Conservation (phyloP, 2,797 vertebrate species). For the Scleropages formosus region DNA sequence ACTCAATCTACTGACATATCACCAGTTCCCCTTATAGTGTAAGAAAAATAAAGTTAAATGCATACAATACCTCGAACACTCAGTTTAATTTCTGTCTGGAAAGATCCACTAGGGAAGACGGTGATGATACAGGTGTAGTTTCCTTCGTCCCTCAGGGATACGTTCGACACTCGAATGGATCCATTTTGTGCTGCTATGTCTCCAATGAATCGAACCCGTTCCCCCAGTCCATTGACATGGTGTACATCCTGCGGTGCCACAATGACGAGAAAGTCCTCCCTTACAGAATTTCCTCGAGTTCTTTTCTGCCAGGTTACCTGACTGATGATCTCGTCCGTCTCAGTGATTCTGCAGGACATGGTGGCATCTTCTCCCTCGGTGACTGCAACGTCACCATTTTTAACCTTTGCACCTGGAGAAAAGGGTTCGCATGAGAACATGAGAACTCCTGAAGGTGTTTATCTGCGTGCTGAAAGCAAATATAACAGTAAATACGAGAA, state of each 20-base stretch:
- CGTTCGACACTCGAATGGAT: slow-evolving; percentile 38
- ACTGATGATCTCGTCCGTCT: fast-evolving
- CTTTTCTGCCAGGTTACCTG: slow-evolving; percentile 55
- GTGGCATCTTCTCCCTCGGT: neutral
- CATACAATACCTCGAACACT: slow-evolving; percentile 49
- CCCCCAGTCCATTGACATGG: fast-evolving
- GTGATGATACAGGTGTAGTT: slow-evolving; percentile 49
- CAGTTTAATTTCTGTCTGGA: slow-evolving; percentile 20
- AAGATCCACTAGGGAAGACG: slow-evolving; percentile 44
- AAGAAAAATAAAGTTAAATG: no score
- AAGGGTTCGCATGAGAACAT: no score
- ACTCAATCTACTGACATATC: no score
- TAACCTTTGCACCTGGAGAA: slow-evolving; percentile 36
- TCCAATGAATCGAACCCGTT: slow-evolving; percentile 43
- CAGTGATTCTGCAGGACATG: slow-evolving; percentile 39
- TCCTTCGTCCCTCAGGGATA: slow-evolving; percentile 45
- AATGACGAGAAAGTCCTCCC: slow-evolving; percentile 38
- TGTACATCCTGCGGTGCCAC: fast-evolving
- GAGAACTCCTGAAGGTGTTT: no score
- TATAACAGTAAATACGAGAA: no score
- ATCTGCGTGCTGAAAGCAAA: no score
- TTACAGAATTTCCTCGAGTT: slow-evolving; percentile 6
- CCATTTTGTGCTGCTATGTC: neutral
- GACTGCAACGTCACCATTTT: neutral
- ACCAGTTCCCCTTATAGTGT: no score